These are phyloP conservation scores for Hybognathus amarus DNA, from an alignment of 2,797 vertebrate genomes.

Conservation along the genomic window DNA sequence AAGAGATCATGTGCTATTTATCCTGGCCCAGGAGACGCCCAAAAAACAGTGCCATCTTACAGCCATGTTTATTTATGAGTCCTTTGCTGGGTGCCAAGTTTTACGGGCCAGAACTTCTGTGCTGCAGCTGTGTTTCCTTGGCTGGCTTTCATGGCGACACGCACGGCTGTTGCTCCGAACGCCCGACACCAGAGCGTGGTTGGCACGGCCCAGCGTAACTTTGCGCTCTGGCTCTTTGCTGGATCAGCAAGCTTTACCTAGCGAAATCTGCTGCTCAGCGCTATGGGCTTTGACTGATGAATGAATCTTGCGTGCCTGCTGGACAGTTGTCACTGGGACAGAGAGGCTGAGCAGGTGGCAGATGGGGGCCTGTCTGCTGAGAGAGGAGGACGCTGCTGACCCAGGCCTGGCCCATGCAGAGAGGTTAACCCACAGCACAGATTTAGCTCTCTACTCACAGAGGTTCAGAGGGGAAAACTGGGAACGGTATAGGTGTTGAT, in stretches of 20 bases:
- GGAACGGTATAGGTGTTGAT: constrained; percentile 29
- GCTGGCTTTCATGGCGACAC: constrained; percentile 84
- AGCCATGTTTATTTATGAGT: constrained; percentile 70
- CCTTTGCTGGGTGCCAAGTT: constrained; percentile 72
- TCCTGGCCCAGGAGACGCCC: constrained; percentile 54
- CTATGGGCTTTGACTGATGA: constrained; percentile 92
- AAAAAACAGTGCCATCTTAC: constrained; percentile 58
- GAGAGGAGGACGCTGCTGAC: constrained; percentile 78
- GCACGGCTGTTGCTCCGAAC: constrained; percentile 87
- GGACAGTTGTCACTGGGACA: constrained; percentile 94
- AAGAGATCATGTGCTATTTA: constrained; percentile 60
- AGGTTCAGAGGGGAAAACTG: constrained; percentile 13
- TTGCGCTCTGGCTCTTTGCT: constrained; percentile 87
- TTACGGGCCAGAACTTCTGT: constrained; percentile 79
- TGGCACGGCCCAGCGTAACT: constrained; percentile 85
- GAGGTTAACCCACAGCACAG: constrained; percentile 25
- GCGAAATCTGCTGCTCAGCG: constrained; percentile 90
- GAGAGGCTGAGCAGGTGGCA: constrained; percentile 86
- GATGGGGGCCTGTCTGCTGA: constrained; percentile 91
- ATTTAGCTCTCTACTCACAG: constrained; percentile 40
- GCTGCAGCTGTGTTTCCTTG: constrained; percentile 86
- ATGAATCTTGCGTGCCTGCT: constrained; percentile 91
- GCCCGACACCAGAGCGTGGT: constrained; percentile 75
- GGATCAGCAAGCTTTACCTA: constrained; percentile 96
- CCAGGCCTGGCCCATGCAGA: constrained; percentile 49